Base-by-base conservation (phyloP, 2,113 vertebrate species). In the Halichoerus grypus region DNA sequence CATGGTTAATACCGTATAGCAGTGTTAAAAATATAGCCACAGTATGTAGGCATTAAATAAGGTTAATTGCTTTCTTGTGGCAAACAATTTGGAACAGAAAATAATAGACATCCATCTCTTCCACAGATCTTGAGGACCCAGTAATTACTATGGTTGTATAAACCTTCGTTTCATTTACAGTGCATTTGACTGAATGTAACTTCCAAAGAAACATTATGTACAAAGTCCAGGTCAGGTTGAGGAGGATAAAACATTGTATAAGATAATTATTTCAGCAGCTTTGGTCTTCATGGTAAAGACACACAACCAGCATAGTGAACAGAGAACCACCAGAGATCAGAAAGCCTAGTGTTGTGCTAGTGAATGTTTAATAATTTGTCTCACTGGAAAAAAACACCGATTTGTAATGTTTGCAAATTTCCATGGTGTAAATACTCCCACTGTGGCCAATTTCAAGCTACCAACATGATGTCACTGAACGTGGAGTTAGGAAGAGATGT, bases 31-130 rank as follows among this genome's bases (percentile, higher is more conserved):
- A 95, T 96, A 97, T 36, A 84, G 33, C 69, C 57, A 63, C 11
- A 46, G 16, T 28, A 28, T 46, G 57, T 88, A 84, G 72, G 51
- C 89, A 93, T 96, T 97, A 96, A 97, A 95, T 92, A 97, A 96
- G 14, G 96, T 31, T 95, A 97, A 98, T 97, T 96, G 96, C 93
- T 96, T 98, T 98, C 92, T 93, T 79, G 28, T 87, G 87, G 88
- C 79, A 98, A 96, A 97, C 42, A 65, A 76, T 97, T 96, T 94
- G 93, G 92, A 97, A 94, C 18, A 84, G 77, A 92, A 61, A 93
- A 93, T 94, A 97, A 94, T 42, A 51, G 79, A 65, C 63, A 88
- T 97, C 19, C 33, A n/a, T 97, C 86, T 96, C 74, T 96, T 84
- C 69, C 67, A 71, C 83, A 93, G 88, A 96, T 93, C 81, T 81